phyloP scores from a whole-genome alignment of 1,140 invertebrate genomes.

The Hyposmocoma kahamanoa region DNA sequence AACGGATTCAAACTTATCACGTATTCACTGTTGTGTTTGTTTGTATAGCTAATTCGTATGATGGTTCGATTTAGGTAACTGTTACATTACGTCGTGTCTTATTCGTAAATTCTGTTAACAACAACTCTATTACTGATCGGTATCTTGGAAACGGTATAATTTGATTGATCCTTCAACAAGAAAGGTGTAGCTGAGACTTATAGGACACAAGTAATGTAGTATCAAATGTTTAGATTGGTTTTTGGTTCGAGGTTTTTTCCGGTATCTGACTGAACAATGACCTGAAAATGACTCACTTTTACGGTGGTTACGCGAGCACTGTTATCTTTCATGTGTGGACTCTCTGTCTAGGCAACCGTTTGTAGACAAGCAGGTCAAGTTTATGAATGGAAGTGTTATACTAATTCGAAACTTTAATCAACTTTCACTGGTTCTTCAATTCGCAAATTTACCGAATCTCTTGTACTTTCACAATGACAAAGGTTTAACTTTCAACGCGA shows the following conservation, averaged over 20 bases:
- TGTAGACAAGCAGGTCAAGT: constrained; percentile 25
- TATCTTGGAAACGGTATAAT: too few species aligned
- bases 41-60: constrained; percentile 51
- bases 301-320: constrained; percentile 32
- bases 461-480: not conserved
- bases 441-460: not conserved
- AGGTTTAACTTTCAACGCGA: not conserved
- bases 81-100: constrained; percentile 36
- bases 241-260: too few species aligned
- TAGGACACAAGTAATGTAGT: too few species aligned
- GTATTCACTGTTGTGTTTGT: constrained; percentile 38
- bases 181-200: too few species aligned
- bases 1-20: constrained; percentile 47
- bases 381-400: constrained; percentile 5
- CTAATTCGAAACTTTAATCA: constrained; percentile 15
- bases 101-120: too few species aligned
- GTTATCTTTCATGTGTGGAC: constrained; percentile 30
- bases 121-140: too few species aligned
- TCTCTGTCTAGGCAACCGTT: constrained; percentile 27
- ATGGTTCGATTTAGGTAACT: constrained; percentile 60
- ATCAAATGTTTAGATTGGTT: too few species aligned
- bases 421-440: constrained; percentile 17
- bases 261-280: constrained; percentile 49
- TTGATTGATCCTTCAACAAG: too few species aligned
- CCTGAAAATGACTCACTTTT: constrained; percentile 62